These are phyloP conservation scores for Synanthedon tipuliformis DNA, from an alignment of 2,888 invertebrate species.

Conservation along the genomic window DNA sequence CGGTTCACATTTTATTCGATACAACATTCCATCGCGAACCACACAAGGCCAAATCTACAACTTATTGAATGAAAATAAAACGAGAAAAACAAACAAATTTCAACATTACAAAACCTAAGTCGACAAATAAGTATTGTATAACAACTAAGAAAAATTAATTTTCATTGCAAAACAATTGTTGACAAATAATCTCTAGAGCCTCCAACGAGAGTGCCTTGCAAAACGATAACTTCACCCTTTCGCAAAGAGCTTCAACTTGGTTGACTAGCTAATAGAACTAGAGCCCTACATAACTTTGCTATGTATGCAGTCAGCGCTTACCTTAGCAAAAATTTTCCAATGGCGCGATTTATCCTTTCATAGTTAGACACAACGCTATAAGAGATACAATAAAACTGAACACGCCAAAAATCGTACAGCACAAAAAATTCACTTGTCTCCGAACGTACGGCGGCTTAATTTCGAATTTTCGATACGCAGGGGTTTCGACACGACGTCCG, in stretches of 20 bases:
- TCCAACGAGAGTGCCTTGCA: slow-evolving; percentile 54
- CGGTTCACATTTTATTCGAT: slow-evolving; percentile 19
- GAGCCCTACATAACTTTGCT: slow-evolving; percentile 35
- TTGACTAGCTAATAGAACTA: slow-evolving; percentile 28
- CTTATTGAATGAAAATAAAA: background rate
- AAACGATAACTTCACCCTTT: slow-evolving; percentile 34
- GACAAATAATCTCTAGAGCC: slow-evolving; percentile 36
- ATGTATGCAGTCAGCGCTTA: slow-evolving; percentile 27
- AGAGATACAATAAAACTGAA: slow-evolving; percentile 6
- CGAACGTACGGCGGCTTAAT: slow-evolving; percentile 37
- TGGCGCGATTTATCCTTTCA: slow-evolving; percentile 31
- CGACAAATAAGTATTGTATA: slow-evolving; percentile 6
- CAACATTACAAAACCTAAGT: slow-evolving; percentile 20
- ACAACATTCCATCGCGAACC: slow-evolving; percentile 15
- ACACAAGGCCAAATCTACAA: slow-evolving; percentile 18
- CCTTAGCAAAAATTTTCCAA: slow-evolving; percentile 35
- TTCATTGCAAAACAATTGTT: slow-evolving; percentile 38
- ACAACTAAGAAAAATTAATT: slow-evolving; percentile 9
- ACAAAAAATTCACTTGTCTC: slow-evolving; percentile 47
- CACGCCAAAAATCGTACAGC: slow-evolving; percentile 37
- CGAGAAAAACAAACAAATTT: slow-evolving; percentile 5
- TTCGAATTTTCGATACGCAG: slow-evolving; percentile 28
- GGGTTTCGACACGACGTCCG: slow-evolving; percentile 25
- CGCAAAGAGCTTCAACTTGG: slow-evolving; percentile 24
- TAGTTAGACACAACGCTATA: slow-evolving; percentile 3